A percentile compares a stretch with the other conserved stretches of the same genome.
Conservation (phyloP, 2,797 vertebrate genomes). For the Leptoclinus maculatus region DNA sequence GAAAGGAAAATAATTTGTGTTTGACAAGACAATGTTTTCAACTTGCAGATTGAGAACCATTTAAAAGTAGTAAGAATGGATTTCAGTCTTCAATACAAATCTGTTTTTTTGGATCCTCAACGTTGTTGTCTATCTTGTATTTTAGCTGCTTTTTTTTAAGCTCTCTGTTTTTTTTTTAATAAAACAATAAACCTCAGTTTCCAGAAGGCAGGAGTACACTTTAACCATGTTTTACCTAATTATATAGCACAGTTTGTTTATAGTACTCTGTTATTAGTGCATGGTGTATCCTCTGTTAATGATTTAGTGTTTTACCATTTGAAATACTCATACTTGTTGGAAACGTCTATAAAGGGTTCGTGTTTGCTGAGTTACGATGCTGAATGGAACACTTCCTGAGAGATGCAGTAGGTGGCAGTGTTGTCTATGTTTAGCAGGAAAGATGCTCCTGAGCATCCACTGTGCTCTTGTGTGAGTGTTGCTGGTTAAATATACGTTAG, state of each 20-base stretch:
- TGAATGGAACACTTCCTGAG: neutral
- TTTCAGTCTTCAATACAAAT: neutral
- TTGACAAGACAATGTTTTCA: neutral
- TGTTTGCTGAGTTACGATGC: neutral
- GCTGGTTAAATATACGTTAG: neutral
- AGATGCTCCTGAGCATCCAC: neutral
- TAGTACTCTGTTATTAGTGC: neutral
- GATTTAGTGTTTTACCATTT: neutral
- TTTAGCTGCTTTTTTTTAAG: neutral
- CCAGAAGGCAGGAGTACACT: neutral
- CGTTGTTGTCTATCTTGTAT: neutral
- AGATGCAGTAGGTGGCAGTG: conserved; percentile 49
- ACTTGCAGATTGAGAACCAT: neutral
- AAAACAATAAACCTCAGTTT: neutral
- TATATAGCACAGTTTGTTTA: neutral
- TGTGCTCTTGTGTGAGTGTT: neutral
- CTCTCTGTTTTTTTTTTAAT: neutral
- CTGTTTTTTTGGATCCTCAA: neutral
- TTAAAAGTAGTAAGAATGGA: neutral
- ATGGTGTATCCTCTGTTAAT: neutral
- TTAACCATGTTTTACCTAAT: neutral
- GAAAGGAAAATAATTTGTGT: neutral
- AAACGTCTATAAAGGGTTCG: neutral
- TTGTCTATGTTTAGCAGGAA: conserved; percentile 4
- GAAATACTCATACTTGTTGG: neutral